Conservation (phyloP, 1,140 invertebrate genomes). For the Phenacoccus solenopsis region DNA sequence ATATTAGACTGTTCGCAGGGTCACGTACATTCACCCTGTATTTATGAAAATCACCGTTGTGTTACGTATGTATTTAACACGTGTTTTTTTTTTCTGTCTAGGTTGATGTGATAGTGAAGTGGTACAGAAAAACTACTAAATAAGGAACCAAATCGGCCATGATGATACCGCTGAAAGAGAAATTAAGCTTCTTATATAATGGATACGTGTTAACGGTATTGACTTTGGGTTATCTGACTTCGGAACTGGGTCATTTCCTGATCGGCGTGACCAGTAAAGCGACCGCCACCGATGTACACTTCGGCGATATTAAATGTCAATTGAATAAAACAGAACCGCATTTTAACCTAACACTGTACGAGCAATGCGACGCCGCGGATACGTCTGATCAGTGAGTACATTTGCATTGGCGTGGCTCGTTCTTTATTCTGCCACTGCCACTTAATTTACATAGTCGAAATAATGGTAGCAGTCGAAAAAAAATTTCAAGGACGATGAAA, state of each 20-base stretch:
- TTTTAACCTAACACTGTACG: slow-evolving; percentile 21
- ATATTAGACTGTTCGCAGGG: too few species aligned
- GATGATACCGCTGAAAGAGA: slow-evolving; percentile 38
- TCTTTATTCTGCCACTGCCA: too few species aligned
- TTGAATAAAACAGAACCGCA: slow-evolving; percentile 43
- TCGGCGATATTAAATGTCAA: slow-evolving; percentile 77
- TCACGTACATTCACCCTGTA: too few species aligned
- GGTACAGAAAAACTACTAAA: background rate
- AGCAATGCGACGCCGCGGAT: slow-evolving; percentile 16
- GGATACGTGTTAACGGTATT: slow-evolving; percentile 62
- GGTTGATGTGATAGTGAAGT: background rate
- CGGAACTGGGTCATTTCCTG: slow-evolving; percentile 73
- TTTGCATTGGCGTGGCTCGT: too few species aligned
- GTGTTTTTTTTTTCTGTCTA: background rate
- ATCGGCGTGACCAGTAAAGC: slow-evolving; percentile 77
- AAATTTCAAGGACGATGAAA: too few species aligned
- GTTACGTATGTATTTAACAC: too few species aligned
- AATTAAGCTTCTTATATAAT: slow-evolving; percentile 54
- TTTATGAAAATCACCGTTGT: too few species aligned
- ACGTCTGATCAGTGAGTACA: slow-evolving; percentile 14
- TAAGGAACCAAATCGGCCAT: slow-evolving; percentile 1
- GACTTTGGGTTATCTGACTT: slow-evolving; percentile 66
- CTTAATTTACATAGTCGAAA: too few species aligned
- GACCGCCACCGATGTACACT: slow-evolving; percentile 69
- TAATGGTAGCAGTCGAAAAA: too few species aligned